A percentile compares a stretch with the other conserved stretches of the same genome.
phyloP scores from a whole-genome alignment of 1,140 invertebrate species.

The Lepidotrigona ventralis region DNA sequence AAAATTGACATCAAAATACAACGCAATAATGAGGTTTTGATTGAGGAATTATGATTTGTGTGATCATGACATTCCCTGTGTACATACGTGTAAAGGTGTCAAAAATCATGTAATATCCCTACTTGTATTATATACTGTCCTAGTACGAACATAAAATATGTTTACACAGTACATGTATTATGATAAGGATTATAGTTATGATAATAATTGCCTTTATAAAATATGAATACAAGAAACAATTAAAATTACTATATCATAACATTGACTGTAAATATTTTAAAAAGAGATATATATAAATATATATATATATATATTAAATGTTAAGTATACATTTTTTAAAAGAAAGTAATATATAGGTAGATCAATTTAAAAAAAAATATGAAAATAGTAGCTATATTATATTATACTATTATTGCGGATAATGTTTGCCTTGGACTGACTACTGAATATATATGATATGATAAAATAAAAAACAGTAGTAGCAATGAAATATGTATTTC shows the following conservation, averaged over 20 bases:
- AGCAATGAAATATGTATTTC: conserved; percentile 78
- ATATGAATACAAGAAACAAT: conserved; percentile 74
- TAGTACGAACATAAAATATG: conserved; percentile 66
- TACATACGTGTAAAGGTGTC: conserved; percentile 56
- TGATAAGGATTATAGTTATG: conserved; percentile 74
- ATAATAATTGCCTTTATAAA: conserved; percentile 80
- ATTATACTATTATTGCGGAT: conserved; percentile 75
- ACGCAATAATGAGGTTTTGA: conserved; percentile 50
- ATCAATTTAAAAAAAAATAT: conserved; percentile 72
- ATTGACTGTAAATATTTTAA: conserved; percentile 79
- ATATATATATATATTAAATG: conserved; percentile 66
- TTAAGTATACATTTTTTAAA: conserved; percentile 81
- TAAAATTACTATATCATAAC: conserved; percentile 76
- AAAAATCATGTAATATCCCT: conserved; percentile 57
- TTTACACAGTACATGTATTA: conserved; percentile 70
- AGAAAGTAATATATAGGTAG: conserved; percentile 81
- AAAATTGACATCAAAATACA: conserved; percentile 36
- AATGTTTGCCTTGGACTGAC: conserved; percentile 80
- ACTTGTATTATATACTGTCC: conserved; percentile 65
- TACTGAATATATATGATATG: conserved; percentile 76
- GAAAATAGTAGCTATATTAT: conserved; percentile 77
- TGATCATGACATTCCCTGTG: conserved; percentile 55
- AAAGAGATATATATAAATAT: conserved; percentile 68
- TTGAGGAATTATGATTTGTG: conserved; percentile 52
- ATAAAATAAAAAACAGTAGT: conserved; percentile 70